Evolutionary conservation across 2,888 invertebrate genomes (phyloP), one percentile per base, ranked within the genome.

Genomic region (Hartigia nigra): DNA sequence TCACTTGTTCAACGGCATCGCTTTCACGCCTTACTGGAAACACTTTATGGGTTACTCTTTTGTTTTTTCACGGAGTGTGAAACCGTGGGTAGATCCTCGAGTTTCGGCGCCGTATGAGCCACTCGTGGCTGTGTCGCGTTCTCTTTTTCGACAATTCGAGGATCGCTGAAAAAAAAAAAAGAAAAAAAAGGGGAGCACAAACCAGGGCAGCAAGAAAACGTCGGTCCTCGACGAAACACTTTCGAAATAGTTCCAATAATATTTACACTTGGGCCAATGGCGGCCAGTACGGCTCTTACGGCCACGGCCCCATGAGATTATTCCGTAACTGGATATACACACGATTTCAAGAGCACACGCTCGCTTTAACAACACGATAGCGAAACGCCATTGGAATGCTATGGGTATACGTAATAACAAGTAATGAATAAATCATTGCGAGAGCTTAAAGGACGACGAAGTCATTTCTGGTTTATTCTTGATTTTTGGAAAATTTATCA

Each of bases 211-310:
- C 55, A 23, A 55, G 55, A 55, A 55, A 55, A 55, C 55, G 55
- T 55, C 23, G 55, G 23, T 55, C 55, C 55, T 55, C 14, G 23
- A 55, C 55, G 23, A 74, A 31, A 74, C 23, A 74, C n/a, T 75
- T 75, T 37, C 31, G 55, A 39, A 70, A 76, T 69, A 76, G 34
- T 70, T 76, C 69, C 36, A 69, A 76, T 69, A 76, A 76, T 76
- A 76, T 76, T 76, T 76, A 76, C 69, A 34, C 76, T 76, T n/a
- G 69, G 69, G 5, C 23, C 32, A 70, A 32, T 76, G 39, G 75
- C 31, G 23, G 55, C 55, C 55, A 23, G 55, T 55, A 2, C 55
- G 23, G 55, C 55, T 55, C 55, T 55, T 55, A 23, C 55, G 55
- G 55, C 55, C 55, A 55, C 23, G 55, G 55, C 23, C 55, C 23